Percentiles rank a stretch among this genome's conserved stretches.
Evolutionary conservation across 2,888 invertebrate species (phyloP).

Genomic region (Lithophane ornitopus): DNA sequence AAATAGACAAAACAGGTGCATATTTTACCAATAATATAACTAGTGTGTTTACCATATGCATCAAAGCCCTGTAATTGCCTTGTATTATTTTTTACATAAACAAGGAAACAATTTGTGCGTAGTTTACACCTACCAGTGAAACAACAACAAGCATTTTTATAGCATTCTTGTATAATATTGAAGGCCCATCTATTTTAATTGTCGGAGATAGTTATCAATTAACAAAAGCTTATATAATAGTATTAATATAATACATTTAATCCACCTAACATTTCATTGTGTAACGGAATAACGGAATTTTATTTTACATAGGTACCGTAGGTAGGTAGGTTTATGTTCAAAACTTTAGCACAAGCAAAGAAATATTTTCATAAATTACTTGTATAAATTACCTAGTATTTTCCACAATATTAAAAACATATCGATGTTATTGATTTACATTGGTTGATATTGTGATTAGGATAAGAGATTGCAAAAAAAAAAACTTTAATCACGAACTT

Average conservation of each 20-base stretch:
- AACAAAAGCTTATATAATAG: constrained; percentile 55
- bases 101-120: constrained; percentile 48
- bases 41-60: not conserved
- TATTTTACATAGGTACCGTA: constrained; percentile 23
- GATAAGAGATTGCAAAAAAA: no score
- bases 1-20: not conserved
- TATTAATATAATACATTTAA: constrained; percentile 37
- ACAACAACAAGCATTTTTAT: constrained; percentile 48
- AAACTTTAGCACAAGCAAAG: constrained; percentile 7
- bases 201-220: constrained; percentile 53
- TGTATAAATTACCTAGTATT: not conserved
- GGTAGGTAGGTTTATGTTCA: no score
- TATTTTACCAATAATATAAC: not conserved
- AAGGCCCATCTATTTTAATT: constrained; percentile 59
- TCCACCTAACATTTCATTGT: constrained; percentile 41
- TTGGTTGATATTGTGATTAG: no score
- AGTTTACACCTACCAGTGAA: constrained; percentile 21
- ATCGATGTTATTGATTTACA: not conserved
- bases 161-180: constrained; percentile 62
- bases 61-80: not conserved
- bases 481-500: no score
- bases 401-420: not conserved
- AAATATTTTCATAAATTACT: not conserved
- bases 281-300: constrained; percentile 33
- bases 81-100: constrained; percentile 8